phyloP scores from a whole-genome alignment of 2,113 vertebrate species.

The Podarcis raffonei region DNA sequence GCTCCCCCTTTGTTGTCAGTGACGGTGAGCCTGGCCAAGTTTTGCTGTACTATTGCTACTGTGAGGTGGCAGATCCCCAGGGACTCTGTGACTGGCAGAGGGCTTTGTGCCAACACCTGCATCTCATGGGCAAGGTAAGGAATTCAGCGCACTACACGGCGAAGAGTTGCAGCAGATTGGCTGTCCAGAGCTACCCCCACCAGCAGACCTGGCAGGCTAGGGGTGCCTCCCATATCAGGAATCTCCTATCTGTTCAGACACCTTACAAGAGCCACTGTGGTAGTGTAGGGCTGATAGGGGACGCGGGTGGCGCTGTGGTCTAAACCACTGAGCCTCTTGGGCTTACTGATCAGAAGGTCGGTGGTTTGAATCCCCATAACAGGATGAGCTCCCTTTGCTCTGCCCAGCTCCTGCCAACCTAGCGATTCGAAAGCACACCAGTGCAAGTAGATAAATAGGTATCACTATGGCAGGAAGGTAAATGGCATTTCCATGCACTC shows the following conservation, averaged over 20 bases:
- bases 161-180: background rate
- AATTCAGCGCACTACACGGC: background rate
- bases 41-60: constrained; percentile 92
- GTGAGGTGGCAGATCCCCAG: constrained; percentile 81
- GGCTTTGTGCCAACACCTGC: constrained; percentile 86
- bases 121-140: constrained; percentile 92
- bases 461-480: too few species aligned
- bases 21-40: constrained; percentile 84
- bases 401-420: too few species aligned
- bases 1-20: constrained; percentile 23
- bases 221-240: background rate
- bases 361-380: too few species aligned
- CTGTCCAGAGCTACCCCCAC: background rate
- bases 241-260: background rate
- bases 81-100: constrained; percentile 89
- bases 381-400: too few species aligned
- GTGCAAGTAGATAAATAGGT: too few species aligned
- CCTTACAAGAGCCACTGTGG: background rate
- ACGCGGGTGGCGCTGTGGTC: too few species aligned
- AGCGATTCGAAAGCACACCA: too few species aligned
- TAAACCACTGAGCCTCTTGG: too few species aligned
- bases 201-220: too few species aligned
- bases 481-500: too few species aligned
- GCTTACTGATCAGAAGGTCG: too few species aligned
- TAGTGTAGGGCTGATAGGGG: background rate